Base-by-base conservation (phyloP, 2,888 invertebrate species). In the Caenorhabditis sp. region DNA sequence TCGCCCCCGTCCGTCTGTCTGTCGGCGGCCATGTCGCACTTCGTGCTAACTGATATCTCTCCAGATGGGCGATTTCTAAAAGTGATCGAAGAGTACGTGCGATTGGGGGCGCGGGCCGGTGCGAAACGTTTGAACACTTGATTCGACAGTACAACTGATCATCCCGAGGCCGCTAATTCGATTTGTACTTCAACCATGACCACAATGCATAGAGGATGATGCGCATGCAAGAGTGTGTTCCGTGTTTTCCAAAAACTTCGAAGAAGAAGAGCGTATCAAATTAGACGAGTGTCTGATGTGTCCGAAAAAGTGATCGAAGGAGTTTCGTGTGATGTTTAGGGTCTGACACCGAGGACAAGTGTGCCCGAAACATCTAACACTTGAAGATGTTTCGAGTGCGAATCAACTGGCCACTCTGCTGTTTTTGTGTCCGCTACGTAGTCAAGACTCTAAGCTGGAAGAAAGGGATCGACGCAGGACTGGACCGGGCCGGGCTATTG, bases 121-220 rank as follows among this genome's bases (percentile, higher is more conserved):
- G 20, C 11, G 27, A 30, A 66, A 48, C 46, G 55, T 66, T 66
- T 66, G 66, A 66, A 66, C 66, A 66, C 66, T 66, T 66, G 66
- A 66, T 66, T 48, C 56, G 56, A 50, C 30, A 13, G 35, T 35
- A 13, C 66, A 66, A 66, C 46, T 66, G 66, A 66, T 66, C 66
- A 66, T 56, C 56, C 41, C 58, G 13, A n/a, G n/a, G 20, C 9
- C 37, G 24, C 37, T 66, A 66, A 66, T 66, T 66, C 66, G 56
- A 66, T 66, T 27, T 46, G 63, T 45, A 55, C 41, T 65, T 53
- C 43, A 52, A 22, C 30, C 48, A 61, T 50, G 27, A 52, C 39
- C 53, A 63, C 63, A 63, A 53, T 63, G 55, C 65, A 55, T 45
- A 63, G 20, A 52, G n/a, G 32, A 52, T 17, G 6, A 50, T 26